A percentile compares a stretch with the other conserved stretches of the same genome.
Conservation (phyloP, 2,113 vertebrate genomes). For the Gadus chalcogrammus region DNA sequence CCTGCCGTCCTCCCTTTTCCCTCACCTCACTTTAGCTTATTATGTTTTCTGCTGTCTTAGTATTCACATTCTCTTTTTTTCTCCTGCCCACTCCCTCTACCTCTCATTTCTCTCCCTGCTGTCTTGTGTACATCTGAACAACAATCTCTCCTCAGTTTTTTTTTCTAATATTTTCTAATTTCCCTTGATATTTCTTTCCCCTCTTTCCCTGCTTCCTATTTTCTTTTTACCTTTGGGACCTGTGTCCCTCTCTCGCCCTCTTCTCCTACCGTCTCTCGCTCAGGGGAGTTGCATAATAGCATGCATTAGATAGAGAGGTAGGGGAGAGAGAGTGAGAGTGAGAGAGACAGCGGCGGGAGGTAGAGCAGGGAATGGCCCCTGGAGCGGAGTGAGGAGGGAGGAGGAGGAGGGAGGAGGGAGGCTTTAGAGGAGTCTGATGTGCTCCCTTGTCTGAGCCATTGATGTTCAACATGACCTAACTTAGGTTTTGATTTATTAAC, state of each 20-base stretch:
- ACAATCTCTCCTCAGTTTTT: background rate
- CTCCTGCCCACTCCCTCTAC: background rate
- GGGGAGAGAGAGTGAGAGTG: conserved; percentile 21
- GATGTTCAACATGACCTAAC: conserved; percentile 12
- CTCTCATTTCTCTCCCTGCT: background rate
- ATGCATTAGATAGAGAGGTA: conserved; percentile 27
- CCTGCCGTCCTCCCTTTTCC: too few relatives aligned
- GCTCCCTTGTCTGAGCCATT: conserved; percentile 17
- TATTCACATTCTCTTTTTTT: too few relatives aligned
- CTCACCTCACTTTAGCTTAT: too few relatives aligned
- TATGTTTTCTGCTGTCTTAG: too few relatives aligned
- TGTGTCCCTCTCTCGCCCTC: background rate
- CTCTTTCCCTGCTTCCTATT: conserved; percentile 23
- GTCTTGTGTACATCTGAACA: background rate
- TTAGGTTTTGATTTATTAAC: conserved; percentile 9
- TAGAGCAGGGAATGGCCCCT: background rate
- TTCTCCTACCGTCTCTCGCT: background rate
- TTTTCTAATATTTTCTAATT: conserved; percentile 15
- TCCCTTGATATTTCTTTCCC: conserved; percentile 25
- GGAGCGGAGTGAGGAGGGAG: background rate
- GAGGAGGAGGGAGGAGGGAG: conserved; percentile 2
- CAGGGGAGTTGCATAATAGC: conserved; percentile 1
- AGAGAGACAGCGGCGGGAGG: conserved; percentile 7
- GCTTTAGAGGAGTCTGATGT: conserved; percentile 32
- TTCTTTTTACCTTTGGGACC: background rate